Percentiles rank a stretch among this genome's conserved stretches.
phyloP scores from a whole-genome alignment of 1,140 invertebrate species.

The Ruditapes philippinarum region DNA sequence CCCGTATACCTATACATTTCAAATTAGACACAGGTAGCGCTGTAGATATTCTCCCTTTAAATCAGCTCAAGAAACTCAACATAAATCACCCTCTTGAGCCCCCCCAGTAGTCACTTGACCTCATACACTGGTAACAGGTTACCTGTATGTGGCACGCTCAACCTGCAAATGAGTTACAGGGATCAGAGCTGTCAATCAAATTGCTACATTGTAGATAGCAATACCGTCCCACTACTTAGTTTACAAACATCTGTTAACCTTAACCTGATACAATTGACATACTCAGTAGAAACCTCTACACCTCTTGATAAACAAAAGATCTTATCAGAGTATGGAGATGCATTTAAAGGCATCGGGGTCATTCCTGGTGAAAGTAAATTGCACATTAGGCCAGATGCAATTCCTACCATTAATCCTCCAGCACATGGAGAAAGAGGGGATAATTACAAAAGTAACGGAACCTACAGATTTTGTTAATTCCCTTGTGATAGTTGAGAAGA shows the following conservation, averaged over 20 bases:
- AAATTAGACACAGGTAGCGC: neutral
- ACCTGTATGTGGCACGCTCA: neutral
- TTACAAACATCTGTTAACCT: slow-evolving; percentile 39
- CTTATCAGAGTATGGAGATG: slow-evolving; percentile 33
- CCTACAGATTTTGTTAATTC: slow-evolving; percentile 87
- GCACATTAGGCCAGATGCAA: slow-evolving; percentile 57
- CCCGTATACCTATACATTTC: neutral
- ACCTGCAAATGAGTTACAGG: too few species aligned
- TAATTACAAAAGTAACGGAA: slow-evolving; percentile 70
- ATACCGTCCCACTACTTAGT: neutral
- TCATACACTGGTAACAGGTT: neutral
- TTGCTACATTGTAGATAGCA: neutral
- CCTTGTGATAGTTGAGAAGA: slow-evolving; percentile 61
- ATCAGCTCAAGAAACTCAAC: neutral
- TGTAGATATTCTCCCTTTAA: neutral
- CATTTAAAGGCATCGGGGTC: slow-evolving; percentile 58
- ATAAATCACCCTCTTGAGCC: neutral
- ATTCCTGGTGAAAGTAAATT: slow-evolving; percentile 66
- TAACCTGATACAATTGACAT: slow-evolving; percentile 32
- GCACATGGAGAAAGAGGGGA: neutral
- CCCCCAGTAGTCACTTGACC: neutral
- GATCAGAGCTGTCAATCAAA: neutral
- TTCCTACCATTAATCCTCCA: slow-evolving; percentile 64
- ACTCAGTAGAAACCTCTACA: neutral
- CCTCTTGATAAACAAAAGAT: slow-evolving; percentile 7